Conservation (phyloP, 2,113 vertebrate genomes). For the Proterorhinus semilunaris region DNA sequence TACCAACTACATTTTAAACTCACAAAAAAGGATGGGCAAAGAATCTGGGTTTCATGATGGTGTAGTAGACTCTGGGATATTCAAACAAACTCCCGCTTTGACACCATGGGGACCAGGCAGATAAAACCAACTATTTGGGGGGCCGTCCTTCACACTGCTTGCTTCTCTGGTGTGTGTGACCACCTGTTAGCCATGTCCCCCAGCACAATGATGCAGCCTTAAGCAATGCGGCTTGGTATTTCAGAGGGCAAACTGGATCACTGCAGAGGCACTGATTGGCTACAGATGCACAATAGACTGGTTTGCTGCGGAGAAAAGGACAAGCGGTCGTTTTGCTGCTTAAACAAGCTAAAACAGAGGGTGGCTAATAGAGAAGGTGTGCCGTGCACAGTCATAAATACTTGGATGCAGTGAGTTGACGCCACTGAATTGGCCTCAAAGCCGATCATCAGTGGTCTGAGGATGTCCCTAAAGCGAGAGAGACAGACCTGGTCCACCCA, state of each 20-base stretch:
- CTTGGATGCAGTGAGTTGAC: conserved; percentile 10
- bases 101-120: conserved; percentile 86
- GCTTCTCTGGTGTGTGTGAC: conserved; percentile 72
- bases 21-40: conserved; percentile 18
- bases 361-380: conserved; percentile 14
- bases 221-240: conserved; percentile 77
- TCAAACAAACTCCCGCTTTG: conserved; percentile 87
- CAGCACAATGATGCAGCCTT: conserved; percentile 82
- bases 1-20: conserved; percentile 9
- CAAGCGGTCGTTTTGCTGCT: conserved; percentile 61
- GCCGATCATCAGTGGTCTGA: conserved; percentile 8
- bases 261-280: conserved; percentile 24
- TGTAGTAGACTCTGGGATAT: conserved; percentile 88
- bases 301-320: conserved; percentile 26
- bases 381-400: conserved; percentile 7
- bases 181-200: conserved; percentile 84
- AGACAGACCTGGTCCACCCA: conserved; percentile 26
- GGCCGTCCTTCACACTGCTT: conserved; percentile 80
- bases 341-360: conserved; percentile 33
- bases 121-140: conserved; percentile 78
- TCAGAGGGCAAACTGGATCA: conserved; percentile 84
- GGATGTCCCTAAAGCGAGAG: conserved; percentile 27
- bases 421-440: conserved; percentile 10
- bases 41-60: conserved; percentile 75
- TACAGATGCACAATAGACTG: conserved; percentile 25